Base-by-base conservation (phyloP, 2,797 vertebrate genomes). In the Gambelia wislizenii region DNA sequence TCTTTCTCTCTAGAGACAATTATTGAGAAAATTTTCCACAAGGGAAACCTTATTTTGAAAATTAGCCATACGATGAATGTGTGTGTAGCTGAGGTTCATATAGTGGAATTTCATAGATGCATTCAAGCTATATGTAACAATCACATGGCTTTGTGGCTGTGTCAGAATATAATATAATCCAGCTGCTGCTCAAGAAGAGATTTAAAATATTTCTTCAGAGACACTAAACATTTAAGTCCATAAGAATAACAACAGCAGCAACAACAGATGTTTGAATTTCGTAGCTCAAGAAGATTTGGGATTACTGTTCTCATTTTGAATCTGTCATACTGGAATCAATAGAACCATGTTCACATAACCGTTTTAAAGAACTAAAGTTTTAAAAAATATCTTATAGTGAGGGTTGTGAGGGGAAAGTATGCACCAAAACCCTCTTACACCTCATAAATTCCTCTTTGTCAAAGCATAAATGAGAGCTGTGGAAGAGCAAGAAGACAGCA, bases 361-460 rank as follows among this genome's bases (percentile, higher is more conserved):
- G n/a, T 86, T 78, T 84, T 69, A 79, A 18, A 42, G 49, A 70
- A 27, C 39, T 74, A 49, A 13, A n/a, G 49, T 18, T 85, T 8
- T 13, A 0, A 1, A n/a, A 30, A 18, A 14, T 1, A 49, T 36
- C 30, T 91, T 80, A 49, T 78, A 80, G 0, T 2, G 64, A 64
- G 25, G 16, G 39, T 80, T 0, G 74, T 77, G 64, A 75, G 30
- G 67, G 70, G 92, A 44, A 91, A 83, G 12, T 12, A 85, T 0
- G 36, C 8, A 89, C 2, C 25, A 64, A 91, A 94, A 70, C 30
- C 12, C 0, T 30, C 22, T 90, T 81, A 76, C 0, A 84, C 81
- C 88, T 89, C 30, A 33, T 56, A 6, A 79, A 67, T 86, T 83
- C 77, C 16, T 79, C 86, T 89, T 88, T 92, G n/a, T 47, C 84